Evolutionary conservation across 2,113 vertebrate species (phyloP).

Genomic region (Apteryx mantelli): DNA sequence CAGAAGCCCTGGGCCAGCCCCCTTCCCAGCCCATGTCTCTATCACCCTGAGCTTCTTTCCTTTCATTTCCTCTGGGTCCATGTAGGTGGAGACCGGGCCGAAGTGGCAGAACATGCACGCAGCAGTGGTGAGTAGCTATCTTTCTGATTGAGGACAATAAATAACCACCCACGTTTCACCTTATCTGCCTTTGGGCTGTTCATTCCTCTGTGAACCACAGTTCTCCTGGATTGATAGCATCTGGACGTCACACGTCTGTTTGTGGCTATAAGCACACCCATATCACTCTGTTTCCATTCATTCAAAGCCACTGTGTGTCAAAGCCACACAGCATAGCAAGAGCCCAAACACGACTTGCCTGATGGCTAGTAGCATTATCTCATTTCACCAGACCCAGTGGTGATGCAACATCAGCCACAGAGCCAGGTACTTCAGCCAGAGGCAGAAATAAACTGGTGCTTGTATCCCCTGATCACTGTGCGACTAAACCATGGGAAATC

Average conservation of each 20-base stretch:
- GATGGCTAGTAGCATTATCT: not conserved
- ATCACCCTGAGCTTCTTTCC: not conserved
- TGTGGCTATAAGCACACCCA: not conserved
- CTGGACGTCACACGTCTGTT: rapidly evolving
- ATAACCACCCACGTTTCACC: not conserved
- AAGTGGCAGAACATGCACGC: rapidly evolving
- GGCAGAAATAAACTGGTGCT: not conserved
- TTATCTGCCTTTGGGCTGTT: rapidly evolving
- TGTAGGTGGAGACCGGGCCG: not conserved
- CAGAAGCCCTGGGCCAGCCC: not conserved
- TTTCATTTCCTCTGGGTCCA: rapidly evolving
- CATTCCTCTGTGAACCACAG: rapidly evolving
- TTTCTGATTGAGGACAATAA: not conserved
- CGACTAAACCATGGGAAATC: rapidly evolving
- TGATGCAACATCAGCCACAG: rapidly evolving
- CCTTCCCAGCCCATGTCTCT: not conserved
- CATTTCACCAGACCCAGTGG: rapidly evolving
- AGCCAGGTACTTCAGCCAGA: not conserved
- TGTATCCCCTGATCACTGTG: rapidly evolving
- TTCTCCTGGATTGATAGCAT: not conserved
- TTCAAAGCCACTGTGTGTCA: not conserved
- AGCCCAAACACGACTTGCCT: not conserved
- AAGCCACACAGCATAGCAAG: not conserved
- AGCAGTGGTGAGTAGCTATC: not conserved
- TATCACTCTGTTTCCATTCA: rapidly evolving